Percentiles rank a stretch among this genome's conserved stretches.
These are phyloP conservation scores for Pungitius pungitius DNA, from an alignment of 2,113 vertebrate species.

Conservation along the genomic window DNA sequence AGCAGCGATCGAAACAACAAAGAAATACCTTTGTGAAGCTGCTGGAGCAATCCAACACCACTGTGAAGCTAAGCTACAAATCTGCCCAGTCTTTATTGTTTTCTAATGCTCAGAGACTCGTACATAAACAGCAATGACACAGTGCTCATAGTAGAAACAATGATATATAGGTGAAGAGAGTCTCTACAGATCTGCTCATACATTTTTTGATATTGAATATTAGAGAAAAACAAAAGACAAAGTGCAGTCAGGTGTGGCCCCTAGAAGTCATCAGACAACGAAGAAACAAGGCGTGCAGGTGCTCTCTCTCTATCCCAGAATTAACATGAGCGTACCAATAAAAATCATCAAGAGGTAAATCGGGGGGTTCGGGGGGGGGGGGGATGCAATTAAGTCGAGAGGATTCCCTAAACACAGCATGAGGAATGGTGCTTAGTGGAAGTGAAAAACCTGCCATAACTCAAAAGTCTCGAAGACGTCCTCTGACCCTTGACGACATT, in stretches of 20 bases:
- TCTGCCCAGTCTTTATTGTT: constrained; percentile 25
- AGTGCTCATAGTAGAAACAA: constrained; percentile 36
- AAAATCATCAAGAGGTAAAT: constrained; percentile 45
- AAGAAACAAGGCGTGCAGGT: constrained; percentile 18
- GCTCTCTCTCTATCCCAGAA: constrained; percentile 12
- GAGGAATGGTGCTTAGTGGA: constrained; percentile 21
- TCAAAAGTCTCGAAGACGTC: constrained; percentile 11
- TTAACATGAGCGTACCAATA: constrained; percentile 22
- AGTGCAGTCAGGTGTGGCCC: neutral
- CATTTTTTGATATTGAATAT: neutral
- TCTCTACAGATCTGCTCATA: neutral
- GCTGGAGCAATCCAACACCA: constrained; percentile 2
- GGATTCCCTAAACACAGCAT: constrained; percentile 25
- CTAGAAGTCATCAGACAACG: neutral
- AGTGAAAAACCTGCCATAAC: constrained; percentile 26
- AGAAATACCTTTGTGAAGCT: constrained; percentile 6
- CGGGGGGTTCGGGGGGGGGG: neutral
- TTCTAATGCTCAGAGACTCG: constrained; percentile 15
- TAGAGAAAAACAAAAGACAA: constrained; percentile 15
- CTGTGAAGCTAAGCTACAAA: constrained; percentile 33
- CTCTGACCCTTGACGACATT: constrained; percentile 20
- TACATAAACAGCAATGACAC: constrained; percentile 16
- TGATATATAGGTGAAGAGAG: constrained; percentile 3
- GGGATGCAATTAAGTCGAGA: constrained; percentile 15
- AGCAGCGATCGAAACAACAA: constrained; percentile 24